Conservation (phyloP, 2,888 invertebrate genomes). For the Drosophila acutilabella region DNA sequence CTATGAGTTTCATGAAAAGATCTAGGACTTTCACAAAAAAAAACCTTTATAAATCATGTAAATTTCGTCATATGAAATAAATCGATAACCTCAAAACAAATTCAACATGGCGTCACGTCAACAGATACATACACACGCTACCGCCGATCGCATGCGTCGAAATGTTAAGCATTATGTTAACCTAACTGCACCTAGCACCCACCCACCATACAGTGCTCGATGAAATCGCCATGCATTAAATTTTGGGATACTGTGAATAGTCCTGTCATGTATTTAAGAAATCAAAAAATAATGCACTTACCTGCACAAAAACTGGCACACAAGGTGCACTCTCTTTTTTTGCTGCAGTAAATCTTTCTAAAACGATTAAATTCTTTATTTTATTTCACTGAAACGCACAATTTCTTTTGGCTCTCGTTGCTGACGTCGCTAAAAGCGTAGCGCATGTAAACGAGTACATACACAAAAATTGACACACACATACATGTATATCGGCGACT, state of each 20-base stretch:
- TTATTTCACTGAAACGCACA: conserved; percentile 31
- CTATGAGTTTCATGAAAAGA: neutral
- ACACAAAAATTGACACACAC: conserved; percentile 30
- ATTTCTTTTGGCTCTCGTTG: conserved; percentile 30
- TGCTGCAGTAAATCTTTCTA: neutral
- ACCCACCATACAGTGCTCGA: neutral
- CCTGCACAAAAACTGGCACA: conserved; percentile 12
- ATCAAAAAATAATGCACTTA: conserved; percentile 15
- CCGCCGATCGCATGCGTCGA: conserved; percentile 62
- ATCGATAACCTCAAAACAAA: conserved; percentile 63
- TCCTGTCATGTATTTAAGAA: conserved; percentile 30
- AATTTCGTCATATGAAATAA: conserved; percentile 12
- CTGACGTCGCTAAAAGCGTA: conserved; percentile 44
- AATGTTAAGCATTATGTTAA: conserved; percentile 17
- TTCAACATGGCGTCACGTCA: conserved; percentile 67
- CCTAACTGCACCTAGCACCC: conserved; percentile 10
- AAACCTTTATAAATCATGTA: neutral
- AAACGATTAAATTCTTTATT: conserved; percentile 13
- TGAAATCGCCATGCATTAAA: conserved; percentile 11
- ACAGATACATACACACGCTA: conserved; percentile 59
- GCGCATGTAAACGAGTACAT: conserved; percentile 29
- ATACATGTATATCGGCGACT: conserved; percentile 31
- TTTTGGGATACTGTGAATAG: conserved; percentile 19
- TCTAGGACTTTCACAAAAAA: neutral
- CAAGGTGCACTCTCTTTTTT: neutral